These are phyloP conservation scores for Pholis gunnellus DNA, from an alignment of 2,113 vertebrate genomes.

Conservation along the genomic window DNA sequence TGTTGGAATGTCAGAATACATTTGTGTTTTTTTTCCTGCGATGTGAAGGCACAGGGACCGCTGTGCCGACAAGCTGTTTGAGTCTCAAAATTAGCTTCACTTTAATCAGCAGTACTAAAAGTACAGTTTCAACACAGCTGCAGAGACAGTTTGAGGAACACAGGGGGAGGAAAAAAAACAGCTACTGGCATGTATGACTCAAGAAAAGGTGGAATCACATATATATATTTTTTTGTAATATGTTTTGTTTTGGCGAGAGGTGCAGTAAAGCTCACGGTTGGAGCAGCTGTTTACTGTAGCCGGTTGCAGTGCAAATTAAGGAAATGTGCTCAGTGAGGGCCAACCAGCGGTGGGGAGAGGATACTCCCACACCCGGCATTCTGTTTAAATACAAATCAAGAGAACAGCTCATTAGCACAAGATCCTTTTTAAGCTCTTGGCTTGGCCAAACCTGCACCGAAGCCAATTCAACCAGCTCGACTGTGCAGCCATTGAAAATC, in stretches of 20 bases:
- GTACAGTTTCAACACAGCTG: slow-evolving; percentile 9
- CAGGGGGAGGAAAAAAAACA: not conserved
- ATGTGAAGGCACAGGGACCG: slow-evolving; percentile 5
- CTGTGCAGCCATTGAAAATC: slow-evolving; percentile 8
- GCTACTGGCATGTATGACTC: not conserved
- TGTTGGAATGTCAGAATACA: slow-evolving; percentile 63
- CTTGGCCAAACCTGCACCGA: not conserved
- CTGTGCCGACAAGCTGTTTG: slow-evolving; percentile 57
- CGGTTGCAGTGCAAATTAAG: too few relatives aligned
- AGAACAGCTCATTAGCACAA: slow-evolving; percentile 12
- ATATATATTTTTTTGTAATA: not conserved
- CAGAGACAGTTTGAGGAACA: slow-evolving; percentile 2
- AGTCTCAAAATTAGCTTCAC: slow-evolving; percentile 42
- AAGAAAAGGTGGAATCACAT: not conserved
- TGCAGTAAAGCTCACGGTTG: not conserved
- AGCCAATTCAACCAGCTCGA: not conserved
- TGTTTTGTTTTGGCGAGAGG: not conserved
- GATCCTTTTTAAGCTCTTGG: not conserved
- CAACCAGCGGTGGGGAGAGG: too few relatives aligned
- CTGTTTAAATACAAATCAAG: not conserved
- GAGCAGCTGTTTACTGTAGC: too few relatives aligned
- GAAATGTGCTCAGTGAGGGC: too few relatives aligned
- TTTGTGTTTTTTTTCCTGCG: slow-evolving; percentile 45
- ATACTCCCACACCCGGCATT: not conserved
- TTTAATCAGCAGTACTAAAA: slow-evolving; percentile 44